phyloP scores from a whole-genome alignment of 2,888 invertebrate genomes.

The Halictus ligatus region DNA sequence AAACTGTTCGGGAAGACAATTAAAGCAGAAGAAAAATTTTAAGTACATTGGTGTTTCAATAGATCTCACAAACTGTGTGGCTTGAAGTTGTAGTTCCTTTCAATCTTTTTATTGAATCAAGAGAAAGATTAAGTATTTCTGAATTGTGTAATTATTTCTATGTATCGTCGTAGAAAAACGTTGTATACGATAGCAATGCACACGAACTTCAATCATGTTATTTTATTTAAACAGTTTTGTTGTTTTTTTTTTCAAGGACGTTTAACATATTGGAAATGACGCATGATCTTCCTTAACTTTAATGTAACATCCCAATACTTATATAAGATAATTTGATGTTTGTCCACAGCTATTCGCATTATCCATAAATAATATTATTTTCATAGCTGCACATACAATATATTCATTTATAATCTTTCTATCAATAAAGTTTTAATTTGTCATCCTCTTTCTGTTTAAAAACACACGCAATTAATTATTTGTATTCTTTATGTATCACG shows the following conservation, averaged over 20 bases:
- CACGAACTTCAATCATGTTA: slow-evolving; percentile 29
- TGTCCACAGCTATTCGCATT: slow-evolving; percentile 34
- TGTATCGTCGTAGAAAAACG: slow-evolving; percentile 30
- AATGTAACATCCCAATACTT: slow-evolving; percentile 33
- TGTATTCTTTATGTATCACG: slow-evolving; percentile 62
- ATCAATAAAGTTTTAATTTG: slow-evolving; percentile 59
- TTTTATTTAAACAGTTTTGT: slow-evolving; percentile 26
- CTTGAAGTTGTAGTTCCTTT: slow-evolving; percentile 9
- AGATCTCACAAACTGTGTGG: slow-evolving; percentile 39
- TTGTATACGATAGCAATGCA: slow-evolving; percentile 41
- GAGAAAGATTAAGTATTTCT: slow-evolving; percentile 29
- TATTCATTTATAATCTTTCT: slow-evolving; percentile 41
- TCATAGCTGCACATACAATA: slow-evolving; percentile 57
- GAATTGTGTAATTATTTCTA: slow-evolving; percentile 1
- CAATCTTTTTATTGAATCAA: background rate
- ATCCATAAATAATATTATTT: slow-evolving; percentile 36
- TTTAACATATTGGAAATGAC: slow-evolving; percentile 34
- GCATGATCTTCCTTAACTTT: slow-evolving; percentile 22
- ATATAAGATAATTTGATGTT: slow-evolving; percentile 54
- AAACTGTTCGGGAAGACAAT: slow-evolving; percentile 26
- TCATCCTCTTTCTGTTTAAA: slow-evolving; percentile 56
- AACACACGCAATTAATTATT: slow-evolving; percentile 51
- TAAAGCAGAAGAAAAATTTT: slow-evolving; percentile 15
- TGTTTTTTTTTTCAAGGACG: slow-evolving; percentile 5
- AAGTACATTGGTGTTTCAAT: slow-evolving; percentile 34